Conservation (phyloP, 35 echinoderm and acorn worm species). For the Antedon bifida region DNA sequence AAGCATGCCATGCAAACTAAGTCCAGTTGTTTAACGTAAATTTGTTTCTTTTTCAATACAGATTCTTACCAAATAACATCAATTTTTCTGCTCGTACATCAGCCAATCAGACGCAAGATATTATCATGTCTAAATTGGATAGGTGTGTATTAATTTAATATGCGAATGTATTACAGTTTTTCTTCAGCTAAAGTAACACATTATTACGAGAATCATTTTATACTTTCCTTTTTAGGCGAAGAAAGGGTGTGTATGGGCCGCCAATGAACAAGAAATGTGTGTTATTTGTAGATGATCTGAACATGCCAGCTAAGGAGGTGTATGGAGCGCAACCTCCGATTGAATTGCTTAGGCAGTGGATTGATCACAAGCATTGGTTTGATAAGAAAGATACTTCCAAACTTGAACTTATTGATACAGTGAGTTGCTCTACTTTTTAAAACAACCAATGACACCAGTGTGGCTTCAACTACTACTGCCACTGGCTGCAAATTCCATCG, state of each 20-base stretch:
- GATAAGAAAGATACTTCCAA: slow-evolving; percentile 96
- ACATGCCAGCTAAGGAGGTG: slow-evolving; percentile 94
- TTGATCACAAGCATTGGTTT: slow-evolving; percentile 90
- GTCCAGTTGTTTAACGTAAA: too few relatives aligned
- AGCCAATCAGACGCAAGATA: slow-evolving; percentile 98
- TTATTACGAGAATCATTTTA: not conserved
- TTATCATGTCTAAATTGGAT: slow-evolving; percentile 99
- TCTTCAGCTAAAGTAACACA: too few relatives aligned
- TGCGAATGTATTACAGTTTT: not conserved
- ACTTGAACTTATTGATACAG: slow-evolving; percentile 59
- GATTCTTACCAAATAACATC: slow-evolving; percentile 95
- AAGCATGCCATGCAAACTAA: too few relatives aligned
- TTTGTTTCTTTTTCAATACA: slow-evolving; percentile 5
- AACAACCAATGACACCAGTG: too few relatives aligned
- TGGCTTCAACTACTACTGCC: too few relatives aligned
- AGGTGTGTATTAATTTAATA: slow-evolving; percentile 37
- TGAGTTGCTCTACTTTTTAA: slow-evolving; percentile 18
- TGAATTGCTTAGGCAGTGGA: slow-evolving; percentile 74
- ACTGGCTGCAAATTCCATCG: too few relatives aligned
- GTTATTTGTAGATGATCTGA: slow-evolving; percentile 91
- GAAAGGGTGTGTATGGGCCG: slow-evolving; percentile 87
- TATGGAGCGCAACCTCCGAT: slow-evolving; percentile 98
- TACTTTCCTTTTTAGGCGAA: slow-evolving; percentile 26
- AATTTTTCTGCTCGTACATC: slow-evolving; percentile 93
- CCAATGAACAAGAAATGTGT: slow-evolving; percentile 96